Conservation (phyloP, 2,797 vertebrate genomes). For the Pygocentrus nattereri region DNA sequence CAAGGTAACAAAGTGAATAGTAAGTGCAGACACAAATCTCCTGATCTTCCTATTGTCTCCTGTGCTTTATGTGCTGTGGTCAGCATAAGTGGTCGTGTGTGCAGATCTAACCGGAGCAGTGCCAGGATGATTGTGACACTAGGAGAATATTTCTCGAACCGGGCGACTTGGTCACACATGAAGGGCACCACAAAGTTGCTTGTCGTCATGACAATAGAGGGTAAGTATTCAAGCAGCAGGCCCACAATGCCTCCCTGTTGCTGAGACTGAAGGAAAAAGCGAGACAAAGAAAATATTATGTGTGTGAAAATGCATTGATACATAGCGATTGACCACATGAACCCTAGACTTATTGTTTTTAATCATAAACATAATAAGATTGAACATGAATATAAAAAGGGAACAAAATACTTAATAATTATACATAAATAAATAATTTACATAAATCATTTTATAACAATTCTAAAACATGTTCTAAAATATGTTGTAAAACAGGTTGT, state of each 20-base stretch:
- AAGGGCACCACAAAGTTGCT: conserved; percentile 85
- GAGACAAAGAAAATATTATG: background rate
- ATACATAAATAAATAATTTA: too few relatives aligned
- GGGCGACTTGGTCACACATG: conserved; percentile 81
- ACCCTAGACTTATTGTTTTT: too few relatives aligned
- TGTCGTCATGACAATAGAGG: conserved; percentile 85
- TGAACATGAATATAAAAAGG: too few relatives aligned
- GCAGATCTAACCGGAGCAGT: conserved; percentile 79
- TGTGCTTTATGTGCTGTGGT: conserved; percentile 17
- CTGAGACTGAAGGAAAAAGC: conserved; percentile 48
- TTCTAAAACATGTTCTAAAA: too few relatives aligned
- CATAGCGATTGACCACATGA: too few relatives aligned
- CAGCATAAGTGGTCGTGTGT: background rate
- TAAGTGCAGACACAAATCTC: background rate
- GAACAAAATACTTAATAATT: too few relatives aligned
- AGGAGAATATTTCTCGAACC: conserved; percentile 79
- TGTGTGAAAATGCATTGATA: background rate
- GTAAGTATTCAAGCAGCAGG: conserved; percentile 83
- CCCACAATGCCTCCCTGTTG: conserved; percentile 65
- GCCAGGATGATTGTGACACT: conserved; percentile 82
- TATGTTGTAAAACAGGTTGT: too few relatives aligned
- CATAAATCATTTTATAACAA: too few relatives aligned
- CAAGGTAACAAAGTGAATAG: background rate
- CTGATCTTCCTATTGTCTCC: background rate
- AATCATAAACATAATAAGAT: too few relatives aligned